Conservation (phyloP, 1,140 invertebrate species). For the Calosoma granatense region DNA sequence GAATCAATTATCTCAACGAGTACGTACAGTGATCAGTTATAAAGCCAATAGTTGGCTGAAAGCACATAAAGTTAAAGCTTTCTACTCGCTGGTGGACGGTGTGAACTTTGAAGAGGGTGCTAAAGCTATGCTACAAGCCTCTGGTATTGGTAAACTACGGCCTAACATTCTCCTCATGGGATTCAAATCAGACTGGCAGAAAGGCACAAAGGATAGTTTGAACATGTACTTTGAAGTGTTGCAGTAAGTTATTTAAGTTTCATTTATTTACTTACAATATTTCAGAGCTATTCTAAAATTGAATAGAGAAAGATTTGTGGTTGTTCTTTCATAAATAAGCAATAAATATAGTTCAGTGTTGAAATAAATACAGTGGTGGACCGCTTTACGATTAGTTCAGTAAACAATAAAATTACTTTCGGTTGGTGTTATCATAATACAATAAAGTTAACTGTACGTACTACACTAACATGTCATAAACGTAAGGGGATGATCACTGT, state of each 20-base stretch:
- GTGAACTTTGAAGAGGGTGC: conserved; percentile 63
- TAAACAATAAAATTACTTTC: too few relatives aligned
- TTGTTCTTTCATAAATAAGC: conserved; percentile 9
- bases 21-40: conserved; percentile 39
- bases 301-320: conserved; percentile 6
- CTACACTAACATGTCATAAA: too few relatives aligned
- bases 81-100: conserved; percentile 79
- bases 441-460: too few relatives aligned
- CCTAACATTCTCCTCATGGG: conserved; percentile 88
- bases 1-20: conserved; percentile 28
- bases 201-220: conserved; percentile 57
- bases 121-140: conserved; percentile 63
- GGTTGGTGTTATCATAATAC: too few relatives aligned
- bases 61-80: conserved; percentile 79
- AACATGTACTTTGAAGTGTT: conserved; percentile 84
- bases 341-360: too few relatives aligned
- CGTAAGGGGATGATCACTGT: too few relatives aligned
- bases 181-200: conserved; percentile 84
- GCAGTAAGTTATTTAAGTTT: conserved; percentile 59
- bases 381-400: too few relatives aligned
- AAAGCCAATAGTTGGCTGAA: conserved; percentile 72
- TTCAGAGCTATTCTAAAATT: too few relatives aligned
- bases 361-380: too few relatives aligned
- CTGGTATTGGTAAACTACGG: conserved; percentile 78
- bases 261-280: conserved; percentile 6